Evolutionary conservation across 2,888 invertebrate species (phyloP), one percentile per base, ranked within the genome.

Genomic region (Drosophila rubida): DNA sequence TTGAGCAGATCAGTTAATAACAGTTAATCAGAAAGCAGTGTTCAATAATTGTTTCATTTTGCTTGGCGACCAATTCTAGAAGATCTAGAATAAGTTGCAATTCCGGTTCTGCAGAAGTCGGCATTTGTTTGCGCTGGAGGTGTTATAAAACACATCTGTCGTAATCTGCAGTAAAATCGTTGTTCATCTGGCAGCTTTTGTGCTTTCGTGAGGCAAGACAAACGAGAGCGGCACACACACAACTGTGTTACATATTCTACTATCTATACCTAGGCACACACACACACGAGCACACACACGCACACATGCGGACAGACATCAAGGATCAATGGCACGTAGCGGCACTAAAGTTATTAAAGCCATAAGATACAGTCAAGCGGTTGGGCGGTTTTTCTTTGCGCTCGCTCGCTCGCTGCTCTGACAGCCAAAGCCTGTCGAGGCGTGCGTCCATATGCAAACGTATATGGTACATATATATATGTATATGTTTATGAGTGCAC

Each of bases 311-410:
- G 39, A 37, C 57, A 63, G 69, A 69, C 78, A 70, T 80, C 73
- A 82, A 80, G 83, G 83, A 82, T 85, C 82, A 82, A 82, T 82
- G 86, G 82, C 82, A 82, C 82, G 82, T 82, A 85, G 58, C 86
- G 73, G 86, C 83, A 82, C 83, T 85, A 82, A 82, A 82, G 83
- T 80, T 82, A 85, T 85, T 85, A 82, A 82, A 85, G 86, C 68
- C 64, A 80, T 82, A 82, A 82, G 86, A 82, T 61, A 78, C 70
- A 67, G 72, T 59, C 70, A 50, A 62, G 42, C 48, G 37, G 19
- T 41, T 63, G 46, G 63, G 45, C 23, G 49, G 35, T 30, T 49
- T 3, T 49, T 22, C 48, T 1, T 4, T 39, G 7, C 8, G n/a
- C 8, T 54, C 5, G n/a, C 11, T 59, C 45, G 45, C 45, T 55